phyloP scores from a whole-genome alignment of 2,113 vertebrate genomes.

The Pituophis catenifer region DNA sequence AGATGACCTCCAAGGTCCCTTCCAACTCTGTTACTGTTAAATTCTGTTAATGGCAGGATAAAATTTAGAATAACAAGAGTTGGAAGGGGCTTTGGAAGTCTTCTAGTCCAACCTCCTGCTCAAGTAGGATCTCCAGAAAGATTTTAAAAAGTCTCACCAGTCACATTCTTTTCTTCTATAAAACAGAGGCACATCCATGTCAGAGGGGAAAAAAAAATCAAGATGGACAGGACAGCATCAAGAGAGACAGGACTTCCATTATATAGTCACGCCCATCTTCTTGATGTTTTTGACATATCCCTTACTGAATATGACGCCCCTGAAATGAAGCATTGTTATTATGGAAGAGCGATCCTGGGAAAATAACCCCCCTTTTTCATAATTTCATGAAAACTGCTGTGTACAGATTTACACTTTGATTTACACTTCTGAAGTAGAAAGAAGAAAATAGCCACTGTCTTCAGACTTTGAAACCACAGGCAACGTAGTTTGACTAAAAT shows the following conservation, averaged over 20 bases:
- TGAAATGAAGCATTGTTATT: neutral
- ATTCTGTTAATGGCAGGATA: neutral
- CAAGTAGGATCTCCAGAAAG: neutral
- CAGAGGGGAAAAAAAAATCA: neutral
- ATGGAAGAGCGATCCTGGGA: neutral
- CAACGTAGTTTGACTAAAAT: neutral
- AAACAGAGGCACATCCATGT: neutral
- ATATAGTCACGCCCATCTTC: neutral
- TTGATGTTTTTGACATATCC: neutral
- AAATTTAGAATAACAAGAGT: neutral
- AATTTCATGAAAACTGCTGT: neutral
- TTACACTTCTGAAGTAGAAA: neutral
- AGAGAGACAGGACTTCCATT: neutral
- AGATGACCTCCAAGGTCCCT: too few relatives aligned
- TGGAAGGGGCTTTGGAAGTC: neutral
- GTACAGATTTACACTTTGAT: neutral
- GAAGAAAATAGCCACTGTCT: neutral
- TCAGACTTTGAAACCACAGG: neutral
- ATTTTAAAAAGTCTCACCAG: neutral
- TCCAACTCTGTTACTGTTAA: too few relatives aligned
- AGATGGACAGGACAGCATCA: neutral
- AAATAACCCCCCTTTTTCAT: neutral
- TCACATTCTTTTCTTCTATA: neutral
- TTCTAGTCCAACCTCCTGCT: neutral
- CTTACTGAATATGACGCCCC: neutral